Base-by-base conservation (phyloP, 2,797 vertebrate species). In the Columba guinea region DNA sequence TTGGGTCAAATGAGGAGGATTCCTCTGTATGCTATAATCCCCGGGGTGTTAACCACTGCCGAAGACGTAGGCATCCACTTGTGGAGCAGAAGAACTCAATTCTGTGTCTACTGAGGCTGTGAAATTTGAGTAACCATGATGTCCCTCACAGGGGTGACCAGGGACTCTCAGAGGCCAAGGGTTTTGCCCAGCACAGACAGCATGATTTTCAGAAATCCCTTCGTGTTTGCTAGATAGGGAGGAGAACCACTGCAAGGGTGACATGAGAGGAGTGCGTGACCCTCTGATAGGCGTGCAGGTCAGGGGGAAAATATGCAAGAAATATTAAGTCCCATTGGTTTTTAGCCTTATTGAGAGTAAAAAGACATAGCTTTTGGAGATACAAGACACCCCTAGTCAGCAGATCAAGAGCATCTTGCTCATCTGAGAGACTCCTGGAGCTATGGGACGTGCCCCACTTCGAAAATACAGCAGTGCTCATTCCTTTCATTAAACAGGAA, bases 401-500 rank as follows among this genome's bases (percentile, higher is more conserved):
- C 27, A 60, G 28, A 79, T 52, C 26, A 51, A 88, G 59, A 60
- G 24, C 2, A 5, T 59, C 35, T 73, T 89, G 32, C 12, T 5
- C 30, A 28, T 70, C 79, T 46, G 32, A 92, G 56, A 76, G 17
- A 35, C 5, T 78, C 34, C 27, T 52, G 34, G 28, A 58, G 26
- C 46, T 26, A 10, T 2, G 0, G 14, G 16, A 80, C 24, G 17
- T 87, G 24, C 28, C 58, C 13, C 0, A 2, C 27, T 23, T 74
- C 67, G 34, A 53, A 80, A 95, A 80, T 17, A 58, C 7, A 70
- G 49, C 26, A 23, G 24, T 8, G 8, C 7, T 87, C 22, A 12
- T 10, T 28, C 17, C n/a, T 86, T 87, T n/a, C 26, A n/a, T 84
- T 89, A 46, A 79, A 69, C 0, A 2, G 34, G 74, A 80, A 49